Percentiles rank a stretch among this genome's conserved stretches.
These are phyloP conservation scores for Phrynosoma platyrhinos DNA, from an alignment of 2,113 vertebrate genomes.

Conservation along the genomic window DNA sequence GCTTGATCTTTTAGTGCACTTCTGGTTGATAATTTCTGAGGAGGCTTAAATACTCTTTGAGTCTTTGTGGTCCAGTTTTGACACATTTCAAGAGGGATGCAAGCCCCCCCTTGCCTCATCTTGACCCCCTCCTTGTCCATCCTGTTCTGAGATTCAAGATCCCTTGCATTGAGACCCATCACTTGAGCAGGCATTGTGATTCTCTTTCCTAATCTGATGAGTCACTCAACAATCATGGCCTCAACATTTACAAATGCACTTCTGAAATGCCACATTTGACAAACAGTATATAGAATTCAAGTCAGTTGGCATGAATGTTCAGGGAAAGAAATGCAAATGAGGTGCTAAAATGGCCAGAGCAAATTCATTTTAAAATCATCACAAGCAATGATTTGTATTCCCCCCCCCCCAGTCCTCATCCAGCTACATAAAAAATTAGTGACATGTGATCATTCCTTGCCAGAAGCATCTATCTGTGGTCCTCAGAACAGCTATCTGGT, in stretches of 20 bases:
- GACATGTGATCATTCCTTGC: conserved; percentile 44
- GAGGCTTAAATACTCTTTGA: not conserved
- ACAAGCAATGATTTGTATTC: conserved; percentile 35
- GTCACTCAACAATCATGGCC: conserved; percentile 9
- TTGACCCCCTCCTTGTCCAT: no score
- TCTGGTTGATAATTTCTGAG: not conserved
- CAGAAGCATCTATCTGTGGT: conserved; percentile 35
- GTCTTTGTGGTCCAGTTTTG: no score
- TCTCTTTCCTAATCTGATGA: conserved; percentile 31
- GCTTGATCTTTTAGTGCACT: not conserved
- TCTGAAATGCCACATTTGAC: conserved; percentile 39
- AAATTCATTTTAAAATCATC: conserved; percentile 35
- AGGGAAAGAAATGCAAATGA: conserved; percentile 19
- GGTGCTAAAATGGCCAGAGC: conserved; percentile 25
- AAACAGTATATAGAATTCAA: conserved; percentile 19
- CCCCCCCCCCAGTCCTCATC: not conserved
- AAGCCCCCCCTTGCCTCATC: no score
- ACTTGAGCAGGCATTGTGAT: not conserved
- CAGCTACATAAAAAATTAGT: conserved; percentile 44
- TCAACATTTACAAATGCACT: not conserved
- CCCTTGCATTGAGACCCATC: not conserved
- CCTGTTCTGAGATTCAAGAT: no score
- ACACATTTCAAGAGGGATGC: no score
- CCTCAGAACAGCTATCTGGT: conserved; percentile 57
- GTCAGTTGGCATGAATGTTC: conserved; percentile 29